Conservation (phyloP, 1,140 invertebrate species). For the Saxidomus purpurata region DNA sequence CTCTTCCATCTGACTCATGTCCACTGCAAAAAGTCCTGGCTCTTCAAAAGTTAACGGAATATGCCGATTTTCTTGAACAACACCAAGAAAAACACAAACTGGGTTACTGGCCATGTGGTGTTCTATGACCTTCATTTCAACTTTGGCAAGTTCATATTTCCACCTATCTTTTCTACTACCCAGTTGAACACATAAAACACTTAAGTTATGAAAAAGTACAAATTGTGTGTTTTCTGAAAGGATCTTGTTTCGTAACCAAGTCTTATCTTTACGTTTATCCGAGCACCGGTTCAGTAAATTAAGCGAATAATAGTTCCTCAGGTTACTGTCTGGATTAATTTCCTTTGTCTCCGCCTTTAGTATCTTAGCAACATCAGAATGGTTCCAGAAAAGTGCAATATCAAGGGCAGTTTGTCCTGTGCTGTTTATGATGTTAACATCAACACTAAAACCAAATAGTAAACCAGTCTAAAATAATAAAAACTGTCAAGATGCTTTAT, state of each 20-base stretch:
- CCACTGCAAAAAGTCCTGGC: constrained; percentile 83
- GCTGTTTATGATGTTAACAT: constrained; percentile 79
- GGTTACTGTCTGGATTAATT: constrained; percentile 73
- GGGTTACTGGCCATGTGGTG: constrained; percentile 69
- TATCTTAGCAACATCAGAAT: constrained; percentile 70
- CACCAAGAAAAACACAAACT: constrained; percentile 78
- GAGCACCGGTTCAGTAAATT: constrained; percentile 80
- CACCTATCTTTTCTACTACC: constrained; percentile 51
- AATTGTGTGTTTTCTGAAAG: constrained; percentile 77
- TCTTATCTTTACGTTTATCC: constrained; percentile 80
- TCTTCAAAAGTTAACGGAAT: constrained; percentile 57
- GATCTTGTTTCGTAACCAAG: constrained; percentile 77
- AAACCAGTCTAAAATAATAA: too few relatives aligned
- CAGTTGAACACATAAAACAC: constrained; percentile 69
- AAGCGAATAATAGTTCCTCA: constrained; percentile 80
- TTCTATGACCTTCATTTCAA: constrained; percentile 77
- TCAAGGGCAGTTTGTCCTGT: constrained; percentile 84
- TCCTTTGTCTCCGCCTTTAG: constrained; percentile 71
- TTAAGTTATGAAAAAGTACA: constrained; percentile 80
- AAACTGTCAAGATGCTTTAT: too few relatives aligned
- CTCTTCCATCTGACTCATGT: constrained; percentile 70
- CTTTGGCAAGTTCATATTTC: constrained; percentile 70
- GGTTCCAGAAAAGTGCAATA: constrained; percentile 85
- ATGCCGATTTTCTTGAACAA: constrained; percentile 68
- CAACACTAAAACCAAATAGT: constrained; percentile 73